Conservation (phyloP, 2,888 invertebrate genomes). For the Vanessa cardui region DNA sequence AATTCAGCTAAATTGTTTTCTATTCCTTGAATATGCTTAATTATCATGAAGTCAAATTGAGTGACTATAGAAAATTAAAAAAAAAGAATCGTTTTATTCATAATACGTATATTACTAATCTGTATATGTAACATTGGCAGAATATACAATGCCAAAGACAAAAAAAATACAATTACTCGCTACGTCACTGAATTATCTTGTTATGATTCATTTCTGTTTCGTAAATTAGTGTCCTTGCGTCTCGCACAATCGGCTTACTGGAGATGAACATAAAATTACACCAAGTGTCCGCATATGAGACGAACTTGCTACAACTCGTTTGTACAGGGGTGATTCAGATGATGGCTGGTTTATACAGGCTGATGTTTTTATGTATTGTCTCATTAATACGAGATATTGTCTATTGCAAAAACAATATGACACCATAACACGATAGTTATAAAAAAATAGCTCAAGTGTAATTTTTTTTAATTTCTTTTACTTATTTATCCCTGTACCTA, state of each 20-base stretch:
- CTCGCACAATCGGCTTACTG: conserved; percentile 40
- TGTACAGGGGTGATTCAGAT: conserved; percentile 56
- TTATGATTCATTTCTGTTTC: conserved; percentile 26
- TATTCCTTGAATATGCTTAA: no score
- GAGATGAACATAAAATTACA: conserved; percentile 64
- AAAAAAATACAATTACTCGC: conserved; percentile 15
- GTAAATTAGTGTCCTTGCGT: conserved; percentile 28
- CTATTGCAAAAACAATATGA: no score
- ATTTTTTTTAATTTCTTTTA: no score
- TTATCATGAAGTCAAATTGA: no score
- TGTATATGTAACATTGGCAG: no score
- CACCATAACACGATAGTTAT: no score
- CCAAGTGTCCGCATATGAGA: conserved; percentile 56
- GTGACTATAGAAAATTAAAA: no score
- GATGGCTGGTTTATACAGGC: conserved; percentile 48
- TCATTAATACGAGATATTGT: background rate
- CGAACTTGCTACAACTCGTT: conserved; percentile 61
- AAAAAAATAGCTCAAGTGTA: no score
- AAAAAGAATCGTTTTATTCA: no score
- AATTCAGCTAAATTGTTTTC: no score
- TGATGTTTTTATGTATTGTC: conserved; percentile 24
- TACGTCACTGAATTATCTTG: background rate
- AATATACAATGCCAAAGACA: background rate
- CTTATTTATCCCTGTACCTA: no score
- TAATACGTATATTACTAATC: no score